phyloP scores from a whole-genome alignment of 2,797 vertebrate genomes.

The Halcyon leucocephala region DNA sequence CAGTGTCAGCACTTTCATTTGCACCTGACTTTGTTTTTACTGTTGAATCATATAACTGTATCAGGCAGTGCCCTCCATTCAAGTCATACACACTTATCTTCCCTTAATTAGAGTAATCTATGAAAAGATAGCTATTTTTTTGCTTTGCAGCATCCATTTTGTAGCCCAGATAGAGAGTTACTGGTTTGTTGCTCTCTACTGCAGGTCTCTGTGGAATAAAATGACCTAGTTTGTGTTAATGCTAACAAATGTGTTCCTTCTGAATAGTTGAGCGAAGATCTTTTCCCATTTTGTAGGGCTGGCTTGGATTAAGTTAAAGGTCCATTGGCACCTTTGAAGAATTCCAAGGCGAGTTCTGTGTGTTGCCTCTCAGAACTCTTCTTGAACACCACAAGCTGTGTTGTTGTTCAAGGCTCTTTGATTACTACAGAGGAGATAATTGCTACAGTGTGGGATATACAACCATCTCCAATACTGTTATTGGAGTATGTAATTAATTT shows the following conservation, averaged over 20 bases:
- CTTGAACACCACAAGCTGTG: neutral
- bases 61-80: neutral
- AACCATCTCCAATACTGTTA: neutral
- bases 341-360: neutral
- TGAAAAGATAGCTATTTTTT: neutral
- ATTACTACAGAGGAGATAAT: neutral
- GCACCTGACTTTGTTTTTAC: neutral
- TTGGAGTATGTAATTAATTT: neutral
- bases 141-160: neutral
- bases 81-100: fast-evolving
- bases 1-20: neutral
- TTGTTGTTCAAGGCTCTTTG: neutral
- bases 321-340: neutral
- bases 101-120: neutral
- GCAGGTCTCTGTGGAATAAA: neutral
- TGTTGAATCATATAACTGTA: neutral
- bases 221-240: neutral
- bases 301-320: neutral
- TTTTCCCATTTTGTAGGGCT: neutral
- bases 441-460: neutral
- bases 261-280: neutral
- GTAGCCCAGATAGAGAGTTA: neutral
- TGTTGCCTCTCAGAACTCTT: neutral
- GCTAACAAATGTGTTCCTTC: neutral
- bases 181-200: neutral